phyloP scores from a whole-genome alignment of 2,113 vertebrate genomes.

The Heterotis niloticus region DNA sequence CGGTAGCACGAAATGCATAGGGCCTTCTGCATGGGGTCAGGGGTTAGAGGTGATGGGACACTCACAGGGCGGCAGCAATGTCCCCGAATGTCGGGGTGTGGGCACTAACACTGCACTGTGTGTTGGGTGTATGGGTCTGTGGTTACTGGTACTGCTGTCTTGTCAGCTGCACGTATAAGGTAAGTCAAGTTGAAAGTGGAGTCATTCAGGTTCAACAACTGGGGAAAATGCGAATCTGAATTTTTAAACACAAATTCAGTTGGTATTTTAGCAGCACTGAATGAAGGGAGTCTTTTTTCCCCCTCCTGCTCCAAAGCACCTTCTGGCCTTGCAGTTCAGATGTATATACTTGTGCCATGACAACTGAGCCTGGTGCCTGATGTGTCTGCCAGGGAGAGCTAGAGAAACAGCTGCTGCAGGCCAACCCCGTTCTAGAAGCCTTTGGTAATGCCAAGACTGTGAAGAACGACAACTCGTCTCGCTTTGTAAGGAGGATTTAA shows the following conservation, averaged over 20 bases:
- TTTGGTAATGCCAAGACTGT: constrained; percentile 98
- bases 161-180: background rate
- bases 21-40: constrained; percentile 17
- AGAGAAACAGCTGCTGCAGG: constrained; percentile 97
- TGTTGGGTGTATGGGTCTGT: constrained; percentile 30
- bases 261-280: too few species aligned
- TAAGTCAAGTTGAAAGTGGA: background rate
- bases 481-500: constrained; percentile 76
- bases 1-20: background rate
- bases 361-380: background rate
- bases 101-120: constrained; percentile 11
- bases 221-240: background rate
- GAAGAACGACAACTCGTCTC: constrained; percentile 97
- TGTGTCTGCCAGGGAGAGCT: constrained; percentile 80
- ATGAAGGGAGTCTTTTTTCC: too few species aligned
- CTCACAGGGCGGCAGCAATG: background rate
- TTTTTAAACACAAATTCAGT: too few species aligned
- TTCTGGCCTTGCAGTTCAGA: too few species aligned
- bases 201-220: background rate
- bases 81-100: background rate
- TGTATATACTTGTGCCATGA: background rate
- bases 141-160: constrained; percentile 36
- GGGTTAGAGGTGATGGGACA: constrained; percentile 9
- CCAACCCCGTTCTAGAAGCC: constrained; percentile 95
- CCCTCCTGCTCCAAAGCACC: background rate